These are phyloP conservation scores for Aurelia sp. DNA, from an alignment of 30 jellyfish, hydroid and myxozoan genomes.

Conservation along the genomic window DNA sequence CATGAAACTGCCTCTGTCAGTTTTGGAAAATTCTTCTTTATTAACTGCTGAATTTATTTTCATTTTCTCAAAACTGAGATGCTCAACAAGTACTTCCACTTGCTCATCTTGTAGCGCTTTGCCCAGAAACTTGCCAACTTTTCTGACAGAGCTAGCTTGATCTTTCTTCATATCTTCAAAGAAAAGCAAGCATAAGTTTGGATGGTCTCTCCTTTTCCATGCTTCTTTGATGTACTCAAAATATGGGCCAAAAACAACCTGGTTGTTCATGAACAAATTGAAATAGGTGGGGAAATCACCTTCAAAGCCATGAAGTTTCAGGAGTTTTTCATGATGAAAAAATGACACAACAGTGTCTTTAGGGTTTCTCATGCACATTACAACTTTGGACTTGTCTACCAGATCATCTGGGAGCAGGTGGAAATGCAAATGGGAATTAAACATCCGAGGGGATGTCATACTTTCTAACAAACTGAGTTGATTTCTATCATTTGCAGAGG, in stretches of 20 bases:
- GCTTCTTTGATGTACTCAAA: slow-evolving; percentile 24
- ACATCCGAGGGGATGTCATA: slow-evolving; percentile 38
- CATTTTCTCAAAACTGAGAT: slow-evolving; percentile 40
- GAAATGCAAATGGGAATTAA: slow-evolving; percentile 35
- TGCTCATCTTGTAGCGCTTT: slow-evolving; percentile 26
- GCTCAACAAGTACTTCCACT: slow-evolving; percentile 14
- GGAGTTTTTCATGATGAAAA: slow-evolving; percentile 39
- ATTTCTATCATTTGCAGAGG: too few species aligned
- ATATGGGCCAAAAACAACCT: slow-evolving; percentile 13
- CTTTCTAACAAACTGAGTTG: background rate
- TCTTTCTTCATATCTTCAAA: slow-evolving; percentile 52
- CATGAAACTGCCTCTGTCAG: slow-evolving; percentile 36
- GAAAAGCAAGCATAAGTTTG: slow-evolving; percentile 23
- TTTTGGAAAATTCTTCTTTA: slow-evolving; percentile 6
- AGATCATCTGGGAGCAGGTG: slow-evolving; percentile 43
- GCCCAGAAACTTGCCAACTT: slow-evolving; percentile 41
- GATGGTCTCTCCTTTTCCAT: slow-evolving; percentile 53
- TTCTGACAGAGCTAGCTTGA: slow-evolving; percentile 2
- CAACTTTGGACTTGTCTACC: slow-evolving; percentile 41
- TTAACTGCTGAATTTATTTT: slow-evolving; percentile 16
- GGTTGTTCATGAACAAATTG: slow-evolving; percentile 19
- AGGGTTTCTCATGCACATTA: slow-evolving; percentile 55
- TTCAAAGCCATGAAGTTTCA: background rate
- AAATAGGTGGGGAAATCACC: slow-evolving; percentile 26
- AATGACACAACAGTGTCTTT: slow-evolving; percentile 54